These are phyloP conservation scores for Ovibos moschatus DNA, from an alignment of 2,113 vertebrate species.

Conservation along the genomic window DNA sequence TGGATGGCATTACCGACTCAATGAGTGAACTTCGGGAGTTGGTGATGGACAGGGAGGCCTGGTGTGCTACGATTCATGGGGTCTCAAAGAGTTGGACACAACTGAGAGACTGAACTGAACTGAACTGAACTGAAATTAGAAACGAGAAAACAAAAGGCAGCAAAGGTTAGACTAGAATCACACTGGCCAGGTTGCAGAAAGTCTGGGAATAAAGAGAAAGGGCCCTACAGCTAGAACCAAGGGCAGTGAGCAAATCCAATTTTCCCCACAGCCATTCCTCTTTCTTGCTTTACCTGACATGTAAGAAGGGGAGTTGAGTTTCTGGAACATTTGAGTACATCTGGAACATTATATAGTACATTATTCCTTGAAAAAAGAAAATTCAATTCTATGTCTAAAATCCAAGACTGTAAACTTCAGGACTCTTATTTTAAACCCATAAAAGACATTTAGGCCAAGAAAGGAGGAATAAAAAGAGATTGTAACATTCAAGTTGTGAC, in stretches of 20 bases:
- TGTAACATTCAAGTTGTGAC: constrained; percentile 1
- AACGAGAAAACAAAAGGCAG: neutral
- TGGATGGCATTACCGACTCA: too few relatives aligned
- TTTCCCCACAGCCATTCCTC: neutral
- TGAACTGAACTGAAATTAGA: neutral
- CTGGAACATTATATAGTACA: neutral
- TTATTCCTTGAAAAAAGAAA: neutral
- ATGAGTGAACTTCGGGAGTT: too few relatives aligned
- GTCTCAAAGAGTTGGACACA: too few relatives aligned
- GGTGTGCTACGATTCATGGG: too few relatives aligned
- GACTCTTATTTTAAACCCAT: constrained; percentile 34
- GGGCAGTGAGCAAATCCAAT: neutral
- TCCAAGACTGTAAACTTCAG: neutral
- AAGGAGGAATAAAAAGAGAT: neutral
- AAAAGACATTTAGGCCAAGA: neutral
- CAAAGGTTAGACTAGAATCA: neutral
- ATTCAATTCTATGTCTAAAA: neutral
- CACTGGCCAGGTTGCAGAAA: accelerated
- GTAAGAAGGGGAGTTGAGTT: neutral
- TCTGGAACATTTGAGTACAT: neutral
- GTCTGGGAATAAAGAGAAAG: neutral
- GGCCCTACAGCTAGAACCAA: neutral
- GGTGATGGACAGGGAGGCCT: too few relatives aligned
- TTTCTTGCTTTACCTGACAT: neutral
- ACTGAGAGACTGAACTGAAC: too few relatives aligned